These are phyloP conservation scores for Hirundo rustica DNA, from an alignment of 2,797 vertebrate genomes.

Conservation along the genomic window DNA sequence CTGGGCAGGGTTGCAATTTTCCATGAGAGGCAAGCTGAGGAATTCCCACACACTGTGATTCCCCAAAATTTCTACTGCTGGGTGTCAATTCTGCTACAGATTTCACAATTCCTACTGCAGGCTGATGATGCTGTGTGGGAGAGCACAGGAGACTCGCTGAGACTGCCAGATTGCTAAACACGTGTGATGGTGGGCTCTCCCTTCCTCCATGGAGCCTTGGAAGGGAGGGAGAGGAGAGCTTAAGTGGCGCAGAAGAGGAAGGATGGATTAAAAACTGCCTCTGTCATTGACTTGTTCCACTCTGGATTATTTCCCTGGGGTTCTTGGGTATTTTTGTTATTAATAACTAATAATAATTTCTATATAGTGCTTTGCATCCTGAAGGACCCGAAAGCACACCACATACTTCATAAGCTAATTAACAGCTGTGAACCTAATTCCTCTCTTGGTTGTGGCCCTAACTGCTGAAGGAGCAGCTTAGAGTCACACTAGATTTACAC, in stretches of 20 bases:
- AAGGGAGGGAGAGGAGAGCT: not conserved
- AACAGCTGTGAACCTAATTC: constrained; percentile 26
- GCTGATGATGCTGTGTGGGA: constrained; percentile 3
- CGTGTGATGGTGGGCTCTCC: not conserved
- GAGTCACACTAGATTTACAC: constrained; percentile 46
- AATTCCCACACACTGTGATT: not conserved
- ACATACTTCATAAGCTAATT: constrained; percentile 64
- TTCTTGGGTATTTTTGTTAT: constrained; percentile 58
- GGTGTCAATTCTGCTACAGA: not conserved
- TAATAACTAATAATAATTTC: constrained; percentile 63
- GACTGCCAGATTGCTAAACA: constrained; percentile 14
- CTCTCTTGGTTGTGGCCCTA: constrained; percentile 25
- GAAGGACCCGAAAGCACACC: constrained; percentile 59
- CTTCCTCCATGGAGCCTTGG: constrained; percentile 1
- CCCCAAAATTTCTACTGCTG: not conserved
- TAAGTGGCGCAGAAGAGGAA: not conserved
- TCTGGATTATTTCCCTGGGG: constrained; percentile 58
- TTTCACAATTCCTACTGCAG: constrained; percentile 25
- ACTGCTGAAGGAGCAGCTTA: constrained; percentile 20
- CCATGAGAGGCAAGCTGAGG: not conserved
- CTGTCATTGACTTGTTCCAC: constrained; percentile 42
- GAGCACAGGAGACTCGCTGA: constrained; percentile 37
- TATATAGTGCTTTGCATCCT: constrained; percentile 31
- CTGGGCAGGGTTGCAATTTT: not conserved
- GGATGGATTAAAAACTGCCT: constrained; percentile 39